Base-by-base conservation (phyloP, 1,140 invertebrate genomes). In the Tigriopus japonicus region DNA sequence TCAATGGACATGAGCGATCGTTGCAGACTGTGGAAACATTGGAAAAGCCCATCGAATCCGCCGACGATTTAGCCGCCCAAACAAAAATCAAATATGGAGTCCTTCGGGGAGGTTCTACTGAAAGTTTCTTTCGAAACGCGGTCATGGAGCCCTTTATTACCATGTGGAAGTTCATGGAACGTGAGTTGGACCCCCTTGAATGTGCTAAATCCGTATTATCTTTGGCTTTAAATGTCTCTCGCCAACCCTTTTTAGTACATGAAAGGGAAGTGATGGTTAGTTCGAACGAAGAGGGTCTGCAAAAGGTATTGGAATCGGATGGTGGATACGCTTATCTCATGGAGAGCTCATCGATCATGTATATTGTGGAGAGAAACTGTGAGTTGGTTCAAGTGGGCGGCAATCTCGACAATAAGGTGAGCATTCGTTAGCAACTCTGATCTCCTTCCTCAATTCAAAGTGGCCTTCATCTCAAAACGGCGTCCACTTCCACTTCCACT, bases 1-100 rank as follows among this genome's bases (percentile, higher is more conserved):
- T 35, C 28, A 9, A 35, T 35, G 28, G 9, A 35, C 28, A 5
- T 3, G 3, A 35, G 9, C 28, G 9, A 35, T 35, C 9, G 28
- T 35, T 35, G 9, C 28, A 35, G 35, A 95, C 93, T 0, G 83
- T 85, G 21, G 86, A 86, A 13, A 75, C 85, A 17, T 83, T 90
- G 76, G 82, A 84, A 2, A 80, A 80, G 41, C 82, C 87, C 0
- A 92, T 97, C n/a, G 80, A 85, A 64, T 81, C 76, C 62, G 86
- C 86, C 0, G 88, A 95, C 66, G 90, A 95, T 69, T 75, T 97
- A 14, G 86, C 87, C 0, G 82, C 82, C 51, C 77, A 35, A 70
- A 85, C 76, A 0, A 86, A 87, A 69, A 86, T 95, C 54, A 81
- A 87, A 67, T 96, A 94, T 68, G 91, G 92, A 0, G 77, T 78